Conservation (phyloP, 2,797 vertebrate genomes). For the Sebastes vulpes region DNA sequence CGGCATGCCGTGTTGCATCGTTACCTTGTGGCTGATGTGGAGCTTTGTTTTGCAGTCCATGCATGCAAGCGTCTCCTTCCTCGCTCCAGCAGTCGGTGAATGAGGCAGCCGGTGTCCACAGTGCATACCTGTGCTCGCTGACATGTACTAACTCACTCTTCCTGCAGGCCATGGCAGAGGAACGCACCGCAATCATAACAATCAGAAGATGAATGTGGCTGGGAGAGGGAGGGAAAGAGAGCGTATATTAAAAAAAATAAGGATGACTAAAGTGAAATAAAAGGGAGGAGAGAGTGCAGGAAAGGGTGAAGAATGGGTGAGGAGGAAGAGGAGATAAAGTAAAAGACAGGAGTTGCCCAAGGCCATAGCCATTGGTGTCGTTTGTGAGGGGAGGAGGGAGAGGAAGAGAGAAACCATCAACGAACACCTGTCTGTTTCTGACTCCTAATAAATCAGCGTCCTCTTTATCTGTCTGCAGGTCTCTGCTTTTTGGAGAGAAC, state of each 20-base stretch:
- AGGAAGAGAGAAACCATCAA: slow-evolving; percentile 82
- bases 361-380: slow-evolving; percentile 39
- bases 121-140: slow-evolving; percentile 81
- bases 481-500: background rate
- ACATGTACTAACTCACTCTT: slow-evolving; percentile 88
- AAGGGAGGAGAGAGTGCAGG: background rate
- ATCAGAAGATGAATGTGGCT: slow-evolving; percentile 65
- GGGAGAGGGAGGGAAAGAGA: slow-evolving; percentile 7
- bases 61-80: slow-evolving; percentile 15
- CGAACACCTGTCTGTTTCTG: slow-evolving; percentile 80
- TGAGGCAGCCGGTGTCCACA: slow-evolving; percentile 69
- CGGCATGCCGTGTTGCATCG: background rate
- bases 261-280: slow-evolving; percentile 8
- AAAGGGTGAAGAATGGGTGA: background rate
- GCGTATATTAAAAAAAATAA: slow-evolving; percentile 13
- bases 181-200: slow-evolving; percentile 82
- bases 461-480: slow-evolving; percentile 32
- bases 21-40: slow-evolving; percentile 1
- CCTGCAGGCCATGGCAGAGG: slow-evolving; percentile 82
- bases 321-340: slow-evolving; percentile 22
- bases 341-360: slow-evolving; percentile 64
- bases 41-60: slow-evolving; percentile 1
- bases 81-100: slow-evolving; percentile 23
- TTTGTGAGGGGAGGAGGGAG: slow-evolving; percentile 47
- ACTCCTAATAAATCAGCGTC: slow-evolving; percentile 76